Evolutionary conservation across 2,888 invertebrate species (phyloP), one percentile per base, ranked within the genome.

Genomic region (Nudaria mundana): DNA sequence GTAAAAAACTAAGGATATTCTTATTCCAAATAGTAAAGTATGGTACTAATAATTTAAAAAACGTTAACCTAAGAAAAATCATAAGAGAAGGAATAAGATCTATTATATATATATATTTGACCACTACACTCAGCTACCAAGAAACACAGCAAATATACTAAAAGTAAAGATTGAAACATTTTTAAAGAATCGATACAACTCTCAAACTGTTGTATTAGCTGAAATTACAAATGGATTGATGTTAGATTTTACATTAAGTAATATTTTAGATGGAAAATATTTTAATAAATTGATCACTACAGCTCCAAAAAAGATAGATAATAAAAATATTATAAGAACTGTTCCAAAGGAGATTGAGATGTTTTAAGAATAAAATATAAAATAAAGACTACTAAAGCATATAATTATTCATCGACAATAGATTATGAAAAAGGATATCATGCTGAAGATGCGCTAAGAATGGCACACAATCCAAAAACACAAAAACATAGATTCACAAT

Each of bases 171-270:
- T 33, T 11, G 15, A 15, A 8, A 11, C 15, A 12, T 24, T 11
- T 12, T 33, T 33, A 7, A 5, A 15, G 14, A 15, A 24, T 4
- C 23, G 11, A 2, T 1, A 11, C 0, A 15, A 23, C 1, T 7
- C 33, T 3, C 5, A 15, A 8, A 33, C 33, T 8, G 14, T 1
- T 8, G 4, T 33, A 11, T 11, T 33, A 11, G 24, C 24, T 4
- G 15, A 33, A 15, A 24, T 33, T 22, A 33, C 33, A 4, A 33
- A 33, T 24, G 24, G 4, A 24, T 24, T 24, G 33, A 8, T 33
- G 3, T 24, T 33, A 15, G 15, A 33, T 24, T 16, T 33, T 23
- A 22, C 22, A 5, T 10, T 32, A 1, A 32, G 32, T 11, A 13
- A n/a, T 8, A 1, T n/a, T 2, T 8, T 14, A 2, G 8, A 1